Base-by-base conservation (phyloP, 2,113 vertebrate genomes). In the Rhinolophus ferrumequinum region DNA sequence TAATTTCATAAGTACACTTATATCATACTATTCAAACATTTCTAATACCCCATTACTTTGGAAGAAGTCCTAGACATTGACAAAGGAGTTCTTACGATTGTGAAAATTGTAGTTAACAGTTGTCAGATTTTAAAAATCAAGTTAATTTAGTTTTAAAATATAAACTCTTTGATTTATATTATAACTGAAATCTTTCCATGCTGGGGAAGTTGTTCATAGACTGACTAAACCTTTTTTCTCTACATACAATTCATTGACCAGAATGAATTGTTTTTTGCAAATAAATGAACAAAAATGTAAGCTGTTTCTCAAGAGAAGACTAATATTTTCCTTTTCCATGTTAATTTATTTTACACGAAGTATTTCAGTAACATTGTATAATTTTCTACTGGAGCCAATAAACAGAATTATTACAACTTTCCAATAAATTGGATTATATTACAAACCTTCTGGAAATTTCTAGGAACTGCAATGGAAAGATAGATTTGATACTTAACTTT, bases 191-290 rank as follows among this genome's bases (percentile, higher is more conserved):
- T 38, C 60, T 84, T 66, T 93, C 35, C 73, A 82, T 84, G 4
- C 13, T 82, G 35, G 8, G 18, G 5, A 9, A 86, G 19, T 1
- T 96, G 6, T 50, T 93, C 58, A 77, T 44, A 93, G 13, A 58
- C 5, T 38, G 26, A 69, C 16, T 67, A 76, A 54, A 33, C 6
- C 16, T n/a, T 35, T 92, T 80, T 88, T 60, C 35, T 84, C 6
- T 24, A 82, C 16, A 72, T 56, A 76, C 70, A 19, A 8, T 33
- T 4, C 26, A 11, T 94, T 60, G 22, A 64, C 13, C 75, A 60
- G n/a, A 75, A 58, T 82, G 60, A 90, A 41, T 6, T 76, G 47
- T 95, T 85, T 92, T 81, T 22, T 83, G 50, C 58, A 91, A 84
- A 80, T 44, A 54, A 79, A 60, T 88, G 6, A 26, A 88, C n/a